Base-by-base conservation (phyloP, 1,140 invertebrate genomes). In the Nephila pilipes region DNA sequence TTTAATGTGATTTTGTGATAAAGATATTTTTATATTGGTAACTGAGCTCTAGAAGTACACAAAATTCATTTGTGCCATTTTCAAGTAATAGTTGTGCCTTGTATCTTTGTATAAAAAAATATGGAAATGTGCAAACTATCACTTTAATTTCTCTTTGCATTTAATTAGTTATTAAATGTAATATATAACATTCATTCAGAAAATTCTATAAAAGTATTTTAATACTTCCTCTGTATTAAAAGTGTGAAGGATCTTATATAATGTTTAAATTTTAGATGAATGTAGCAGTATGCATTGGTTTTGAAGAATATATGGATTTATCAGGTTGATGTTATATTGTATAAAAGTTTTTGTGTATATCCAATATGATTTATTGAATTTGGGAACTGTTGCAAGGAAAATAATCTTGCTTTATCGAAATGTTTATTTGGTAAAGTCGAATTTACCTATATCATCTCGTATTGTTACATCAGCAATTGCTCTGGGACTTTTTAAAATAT, bases 21-120 rank as follows among this genome's bases (percentile, higher is more conserved):
- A 63, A 93, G 63, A 93, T 93, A 93, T 93, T 93, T 93, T 93
- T 93, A 87, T 93, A 93, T 87, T 87, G 36, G 55, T 58, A 93
- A 93, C 55, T 87, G 85, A 93, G 81, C 90, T 92, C 85, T 85
- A 87, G 83, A 87, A 87, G 54, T 79, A 79, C 69, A 65, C 60
- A 79, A 87, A 93, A 93, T 93, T 93, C 91, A 25, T 93, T 87
- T 93, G 91, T 93, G 91, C 91, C 91, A 93, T 93, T 93, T 93
- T 65, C 81, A 65, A 87, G 32, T 93, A 93, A 93, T 93, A 93
- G 83, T 93, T 93, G 91, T 93, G 91, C 91, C 91, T 93, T 93
- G 83, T 93, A 87, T 87, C 65, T 93, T 32, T 92, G 81, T 90
- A 60, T 63, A 88, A 36, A 65, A 54, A 54, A 38, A 75, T 65